Evolutionary conservation across 1,140 invertebrate species (phyloP), one percentile per base, ranked within the genome.

Genomic region (Ips typographus): DNA sequence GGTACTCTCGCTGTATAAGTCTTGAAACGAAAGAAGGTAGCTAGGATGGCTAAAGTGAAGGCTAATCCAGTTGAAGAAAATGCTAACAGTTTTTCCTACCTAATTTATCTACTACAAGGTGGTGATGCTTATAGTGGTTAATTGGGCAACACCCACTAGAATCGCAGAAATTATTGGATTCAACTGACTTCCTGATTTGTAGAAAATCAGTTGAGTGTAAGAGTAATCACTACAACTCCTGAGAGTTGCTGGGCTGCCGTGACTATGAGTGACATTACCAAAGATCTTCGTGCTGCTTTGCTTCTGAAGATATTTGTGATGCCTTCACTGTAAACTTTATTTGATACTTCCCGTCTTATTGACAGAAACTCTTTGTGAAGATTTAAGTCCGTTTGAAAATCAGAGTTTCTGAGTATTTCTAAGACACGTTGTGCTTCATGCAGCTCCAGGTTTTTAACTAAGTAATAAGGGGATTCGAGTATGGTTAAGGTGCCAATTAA

Each of bases 211-310:
- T 43, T 88, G 85, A 70, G 90, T 87, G 78, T 91, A 93, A 78
- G 92, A 92, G 42, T 93, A 84, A 95, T 88, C 2, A 90, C 88
- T 78, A 92, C 93, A 73, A 91, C 91, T 36, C 92, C 92, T 2
- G 87, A 89, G 7, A 92, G 81, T 77, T 91, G 90, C 74, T 91
- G 90, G 77, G 90, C 88, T 60, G 84, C 78, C 60, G 90, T 88
- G 49, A 94, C 80, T 1, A 86, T 84, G 65, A 89, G 85, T 0
- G 87, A 88, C 49, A 91, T 87, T 41, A 89, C 81, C 60, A 94
- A 78, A 0, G 87, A 87, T 70, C 86, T 88, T 37, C 84, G 80
- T 74, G 88, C 85, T 1, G 81, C 78, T 47, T 79, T 79, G 6
- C 79, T 82, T 22, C 76, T 83, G 57, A 87, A 82, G 0, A 90